Base-by-base conservation (phyloP, 2,797 vertebrate species). In the Ctenochaetus hawaiiensis region DNA sequence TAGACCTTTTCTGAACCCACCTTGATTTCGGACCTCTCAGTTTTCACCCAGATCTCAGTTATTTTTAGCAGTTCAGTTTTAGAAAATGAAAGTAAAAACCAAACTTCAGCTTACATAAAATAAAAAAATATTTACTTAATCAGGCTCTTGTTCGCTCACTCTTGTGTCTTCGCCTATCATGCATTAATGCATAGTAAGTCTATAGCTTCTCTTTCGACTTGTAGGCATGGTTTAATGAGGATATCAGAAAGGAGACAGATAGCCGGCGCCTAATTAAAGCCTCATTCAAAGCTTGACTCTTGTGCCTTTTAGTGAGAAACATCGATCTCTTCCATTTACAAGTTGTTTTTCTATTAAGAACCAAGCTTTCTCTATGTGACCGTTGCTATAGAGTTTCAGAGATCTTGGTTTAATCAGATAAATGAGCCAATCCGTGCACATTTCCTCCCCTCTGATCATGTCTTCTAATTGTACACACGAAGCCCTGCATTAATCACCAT, bases 401-500 rank as follows among this genome's bases (percentile, higher is more conserved):
- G 49, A 63, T 45, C 61, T 86, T 11, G 0, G 7, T 43, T 52
- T 87, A 84, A 90, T 88, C 62, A 64, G 67, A 88, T 84, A 43
- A 90, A 56, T 5, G 5, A 78, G 67, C 44, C 7, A 6, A 73
- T 56, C 23, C 12, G 3, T 39, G 34, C 41, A 26, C 61, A 59
- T 74, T 85, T 83, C 77, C 82, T 82, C 67, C 56, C 59, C 66
- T 82, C 83, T 84, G 80, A 82, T 68, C 59, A 70, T 59, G 67
- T 68, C 30, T 37, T 8, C 1, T 90, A 89, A 91, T 87, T 89
- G 81, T 65, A 72, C 67, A 34, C 63, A 82, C 39, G 41, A 48
- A 67, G 74, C 66, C 44, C n/a, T 11, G 18, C 75, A 84, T 91
- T 83, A 74, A 82, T 90, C 80, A 73, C 70, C 70, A 64, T 90